Base-by-base conservation (phyloP, 2,113 vertebrate genomes). In the Hippocampus mohnikei region DNA sequence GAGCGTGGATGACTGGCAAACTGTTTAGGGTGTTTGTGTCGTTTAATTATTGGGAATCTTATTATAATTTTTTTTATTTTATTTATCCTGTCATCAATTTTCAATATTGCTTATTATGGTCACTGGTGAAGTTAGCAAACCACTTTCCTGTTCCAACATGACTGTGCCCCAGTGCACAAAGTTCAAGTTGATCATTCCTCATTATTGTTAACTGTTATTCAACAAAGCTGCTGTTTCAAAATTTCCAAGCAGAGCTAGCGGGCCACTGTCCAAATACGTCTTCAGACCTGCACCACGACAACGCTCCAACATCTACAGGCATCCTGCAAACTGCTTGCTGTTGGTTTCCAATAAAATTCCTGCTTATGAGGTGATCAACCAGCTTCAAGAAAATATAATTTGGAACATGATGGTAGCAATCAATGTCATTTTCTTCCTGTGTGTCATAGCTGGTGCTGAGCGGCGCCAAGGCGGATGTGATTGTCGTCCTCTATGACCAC, bases 261-360 rank as follows among this genome's bases (percentile, higher is more conserved):
- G 7, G 70, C 75, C 20, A 46, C 75, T 71, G 81, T 82, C 67
- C 56, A 75, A 79, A 29, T 79, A 44, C 69, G 67, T 25, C 71
- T 77, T n/a, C 77, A 77, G n/a, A 53, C 75, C 27, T 29, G 25
- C 79, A 11, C 33, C 1, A 2, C n/a, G 52, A 18, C 23, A 50
- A 25, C 13, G 46, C 15, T n/a, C 10, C 55, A 1, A 18, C 7
- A 7, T 42, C 55, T 58, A 69, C 52, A 23, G 2, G 16, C 61
- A 71, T n/a, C 1, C 44, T 58, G 59, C 83, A 16, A n/a, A 53
- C 9, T 81, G 77, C 20, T 42, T 95, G 16, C 69, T 96, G 56
- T 85, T 95, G 71, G 75, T 95, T 82, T 96, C 94, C 23, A 91
- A 92, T 58, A 88, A 78, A 74, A 76, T 94, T 52, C 94, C 94